phyloP scores from a whole-genome alignment of 2,113 vertebrate species.

The Empidonax traillii region DNA sequence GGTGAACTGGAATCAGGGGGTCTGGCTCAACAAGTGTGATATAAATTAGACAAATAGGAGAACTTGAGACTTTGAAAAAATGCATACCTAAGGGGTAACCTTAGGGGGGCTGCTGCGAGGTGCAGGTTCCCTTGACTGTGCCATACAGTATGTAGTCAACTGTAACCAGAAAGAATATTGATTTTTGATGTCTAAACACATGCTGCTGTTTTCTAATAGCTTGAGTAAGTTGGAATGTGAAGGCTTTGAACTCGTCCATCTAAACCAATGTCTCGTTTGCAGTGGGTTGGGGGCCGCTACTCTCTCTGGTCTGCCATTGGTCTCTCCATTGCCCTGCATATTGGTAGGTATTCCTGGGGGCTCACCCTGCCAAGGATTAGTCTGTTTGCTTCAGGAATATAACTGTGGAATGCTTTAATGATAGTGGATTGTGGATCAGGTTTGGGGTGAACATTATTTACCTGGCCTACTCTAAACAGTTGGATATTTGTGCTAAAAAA shows the following conservation, averaged over 20 bases:
- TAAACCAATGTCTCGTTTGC: constrained; percentile 26
- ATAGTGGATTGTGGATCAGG: background rate
- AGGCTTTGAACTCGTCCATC: background rate
- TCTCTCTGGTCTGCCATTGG: constrained; percentile 98
- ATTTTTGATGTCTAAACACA: background rate
- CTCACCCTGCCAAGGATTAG: background rate
- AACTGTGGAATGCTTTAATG: background rate
- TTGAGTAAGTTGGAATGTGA: background rate
- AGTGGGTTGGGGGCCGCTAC: constrained; percentile 99
- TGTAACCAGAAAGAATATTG: background rate
- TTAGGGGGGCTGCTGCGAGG: background rate
- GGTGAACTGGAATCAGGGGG: background rate
- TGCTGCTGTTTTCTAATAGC: background rate
- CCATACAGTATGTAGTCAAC: background rate
- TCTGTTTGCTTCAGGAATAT: background rate
- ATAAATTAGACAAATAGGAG: background rate
- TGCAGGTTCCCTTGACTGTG: background rate
- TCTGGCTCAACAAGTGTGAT: background rate
- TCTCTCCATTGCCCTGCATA: constrained; percentile 94
- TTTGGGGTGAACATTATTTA: background rate
- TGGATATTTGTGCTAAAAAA: background rate
- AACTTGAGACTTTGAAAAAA: background rate
- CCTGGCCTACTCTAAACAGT: background rate
- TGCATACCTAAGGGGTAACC: background rate
- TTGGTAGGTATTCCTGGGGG: constrained; percentile 78